These are phyloP conservation scores for Gephyroberyx darwinii DNA, from an alignment of 2,797 vertebrate species.

Conservation along the genomic window DNA sequence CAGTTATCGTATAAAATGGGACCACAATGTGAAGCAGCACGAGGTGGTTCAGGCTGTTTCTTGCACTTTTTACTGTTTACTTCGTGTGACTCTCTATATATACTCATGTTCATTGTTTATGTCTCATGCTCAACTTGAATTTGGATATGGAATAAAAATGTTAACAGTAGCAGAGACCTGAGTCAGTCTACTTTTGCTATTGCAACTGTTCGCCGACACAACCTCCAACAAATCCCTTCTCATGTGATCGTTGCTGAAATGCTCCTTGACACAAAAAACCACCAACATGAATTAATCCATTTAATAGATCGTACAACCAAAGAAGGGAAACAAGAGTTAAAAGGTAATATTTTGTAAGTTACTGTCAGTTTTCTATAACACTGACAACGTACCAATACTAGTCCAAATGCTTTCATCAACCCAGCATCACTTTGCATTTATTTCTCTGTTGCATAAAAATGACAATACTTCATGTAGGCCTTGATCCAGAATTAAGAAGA, in stretches of 20 bases:
- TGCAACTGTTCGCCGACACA: no score
- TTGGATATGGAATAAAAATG: conserved; percentile 8
- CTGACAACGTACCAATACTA: conserved; percentile 18
- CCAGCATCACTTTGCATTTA: conserved; percentile 33
- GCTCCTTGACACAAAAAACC: background rate
- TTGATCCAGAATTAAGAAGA: conserved; percentile 7
- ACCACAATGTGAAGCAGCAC: background rate
- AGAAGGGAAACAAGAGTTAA: conserved; percentile 50
- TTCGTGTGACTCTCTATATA: background rate
- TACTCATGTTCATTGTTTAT: background rate
- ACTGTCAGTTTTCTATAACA: conserved; percentile 31
- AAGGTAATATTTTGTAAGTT: conserved; percentile 36
- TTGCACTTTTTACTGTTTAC: background rate
- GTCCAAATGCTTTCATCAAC: conserved; percentile 28
- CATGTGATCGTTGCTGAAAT: background rate
- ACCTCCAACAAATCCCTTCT: no score
- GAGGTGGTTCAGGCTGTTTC: no score
- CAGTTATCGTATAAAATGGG: background rate
- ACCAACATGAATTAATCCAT: conserved; percentile 56
- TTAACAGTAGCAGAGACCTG: background rate
- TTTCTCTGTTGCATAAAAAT: conserved; percentile 20
- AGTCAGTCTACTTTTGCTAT: background rate
- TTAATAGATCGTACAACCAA: conserved; percentile 71
- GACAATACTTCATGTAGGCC: conserved; percentile 11
- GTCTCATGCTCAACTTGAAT: background rate